Conservation (phyloP, 1,140 invertebrate species). For the Neodiprion lecontei region DNA sequence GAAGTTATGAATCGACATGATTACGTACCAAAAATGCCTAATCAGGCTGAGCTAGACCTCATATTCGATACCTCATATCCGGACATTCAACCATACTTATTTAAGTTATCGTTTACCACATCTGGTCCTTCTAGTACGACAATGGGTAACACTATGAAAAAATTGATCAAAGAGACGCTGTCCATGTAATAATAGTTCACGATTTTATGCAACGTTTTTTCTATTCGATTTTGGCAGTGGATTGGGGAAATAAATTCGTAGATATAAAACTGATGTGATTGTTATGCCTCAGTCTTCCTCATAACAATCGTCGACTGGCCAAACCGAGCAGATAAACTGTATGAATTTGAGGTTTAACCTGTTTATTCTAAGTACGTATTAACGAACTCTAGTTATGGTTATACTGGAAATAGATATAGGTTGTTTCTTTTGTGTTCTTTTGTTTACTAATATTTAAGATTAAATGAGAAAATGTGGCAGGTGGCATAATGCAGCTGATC, state of each 20-base stretch:
- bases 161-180: conserved; percentile 88
- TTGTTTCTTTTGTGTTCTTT: background rate
- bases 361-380: too few species aligned
- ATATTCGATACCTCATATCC: conserved; percentile 92
- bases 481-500: background rate
- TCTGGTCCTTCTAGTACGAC: conserved; percentile 75
- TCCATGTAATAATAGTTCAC: conserved; percentile 45
- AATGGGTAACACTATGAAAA: conserved; percentile 87
- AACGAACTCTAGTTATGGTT: too few species aligned
- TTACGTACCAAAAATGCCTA: conserved; percentile 95
- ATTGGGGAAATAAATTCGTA: too few species aligned
- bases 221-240: too few species aligned
- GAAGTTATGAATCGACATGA: conserved; percentile 95
- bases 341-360: too few species aligned
- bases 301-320: too few species aligned
- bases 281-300: too few species aligned
- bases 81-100: conserved; percentile 95
- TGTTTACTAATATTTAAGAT: background rate
- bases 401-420: too few species aligned
- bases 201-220: background rate
- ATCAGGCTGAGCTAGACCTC: conserved; percentile 88
- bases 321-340: too few species aligned
- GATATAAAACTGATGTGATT: too few species aligned
- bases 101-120: conserved; percentile 83
- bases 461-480: background rate